These are phyloP conservation scores for Agonopterix heracliana DNA, from an alignment of 2,888 invertebrate species.

Conservation along the genomic window DNA sequence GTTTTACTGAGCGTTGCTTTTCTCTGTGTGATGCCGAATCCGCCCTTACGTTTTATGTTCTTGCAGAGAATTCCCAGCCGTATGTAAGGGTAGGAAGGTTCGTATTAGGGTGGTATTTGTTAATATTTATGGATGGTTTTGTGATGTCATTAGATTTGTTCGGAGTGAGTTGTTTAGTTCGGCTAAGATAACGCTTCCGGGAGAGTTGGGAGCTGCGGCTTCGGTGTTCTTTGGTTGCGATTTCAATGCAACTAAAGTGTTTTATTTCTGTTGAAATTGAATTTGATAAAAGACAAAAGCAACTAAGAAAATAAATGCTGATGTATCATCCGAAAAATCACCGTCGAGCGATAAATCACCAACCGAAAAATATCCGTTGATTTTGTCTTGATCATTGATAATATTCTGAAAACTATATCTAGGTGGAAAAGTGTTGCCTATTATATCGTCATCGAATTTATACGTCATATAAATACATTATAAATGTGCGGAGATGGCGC, in stretches of 20 bases:
- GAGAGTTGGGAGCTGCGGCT: conserved; percentile 42
- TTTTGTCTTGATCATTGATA: too few species aligned
- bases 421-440: too few species aligned
- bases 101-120: conserved; percentile 15
- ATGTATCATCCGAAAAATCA: too few species aligned
- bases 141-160: conserved; percentile 25
- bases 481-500: too few species aligned
- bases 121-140: conserved; percentile 17
- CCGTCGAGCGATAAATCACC: too few species aligned
- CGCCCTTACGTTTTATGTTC: conserved; percentile 28
- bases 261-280: not conserved
- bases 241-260: conserved; percentile 29
- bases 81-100: conserved; percentile 18
- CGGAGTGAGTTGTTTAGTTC: conserved; percentile 66
- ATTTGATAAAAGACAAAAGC: too few species aligned
- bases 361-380: too few species aligned
- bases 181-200: conserved; percentile 61
- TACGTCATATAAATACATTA: too few species aligned
- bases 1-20: conserved; percentile 5
- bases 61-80: conserved; percentile 24
- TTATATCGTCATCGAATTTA: too few species aligned
- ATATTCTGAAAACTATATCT: too few species aligned
- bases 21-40: conserved; percentile 12
- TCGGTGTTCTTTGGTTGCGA: conserved; percentile 37
- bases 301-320: too few species aligned